Evolutionary conservation across 1,140 invertebrate species (phyloP), one percentile per base, ranked within the genome.

Genomic region (Phthorimaea operculella): DNA sequence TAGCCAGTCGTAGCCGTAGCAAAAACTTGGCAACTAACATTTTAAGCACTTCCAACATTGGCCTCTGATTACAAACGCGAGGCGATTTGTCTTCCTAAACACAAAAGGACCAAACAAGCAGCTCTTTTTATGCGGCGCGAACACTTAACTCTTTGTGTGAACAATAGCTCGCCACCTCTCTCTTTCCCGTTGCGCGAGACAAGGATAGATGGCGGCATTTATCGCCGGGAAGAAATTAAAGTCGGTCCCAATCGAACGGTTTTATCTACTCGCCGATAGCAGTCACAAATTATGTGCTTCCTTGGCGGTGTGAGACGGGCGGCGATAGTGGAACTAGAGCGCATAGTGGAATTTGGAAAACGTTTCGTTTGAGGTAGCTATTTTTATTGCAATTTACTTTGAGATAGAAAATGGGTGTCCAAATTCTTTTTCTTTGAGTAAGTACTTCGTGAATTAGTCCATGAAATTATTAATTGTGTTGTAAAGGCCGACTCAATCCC

Each of bases 271-370:
- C 79, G 76, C 74, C 79, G 79, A 82, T 82, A 79, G 74, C 76
- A 76, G 72, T 72, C 79, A 77, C 76, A 82, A 79, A 79, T 82
- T 82, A 82, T 82, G 79, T 79, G 78, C 74, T 76, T 76, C 74
- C 76, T 76, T 7, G 48, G 45, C 15, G 11, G 8, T 28, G 45
- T 9, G 45, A 16, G 11, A 47, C 45, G 14, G 8, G 14, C 10
- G 11, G 4, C 45, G 11, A 15, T n/a, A n/a, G 36, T n/a, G 10
- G 8, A 2, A n/a, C 3, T 9, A 1, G 36, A 39, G 8, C 36
- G 36, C 2, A 28, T 28, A 28, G 21, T 2, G 6, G 21, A 28
- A 6, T 28, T 28, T 28, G 21, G 6, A 28, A 28, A 28, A 28
- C 21, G 21, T 28, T 4, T 4, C 21, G 21, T 2, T 28, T 4